Conservation (phyloP, 1,140 invertebrate species). For the Listronotus bonariensis region DNA sequence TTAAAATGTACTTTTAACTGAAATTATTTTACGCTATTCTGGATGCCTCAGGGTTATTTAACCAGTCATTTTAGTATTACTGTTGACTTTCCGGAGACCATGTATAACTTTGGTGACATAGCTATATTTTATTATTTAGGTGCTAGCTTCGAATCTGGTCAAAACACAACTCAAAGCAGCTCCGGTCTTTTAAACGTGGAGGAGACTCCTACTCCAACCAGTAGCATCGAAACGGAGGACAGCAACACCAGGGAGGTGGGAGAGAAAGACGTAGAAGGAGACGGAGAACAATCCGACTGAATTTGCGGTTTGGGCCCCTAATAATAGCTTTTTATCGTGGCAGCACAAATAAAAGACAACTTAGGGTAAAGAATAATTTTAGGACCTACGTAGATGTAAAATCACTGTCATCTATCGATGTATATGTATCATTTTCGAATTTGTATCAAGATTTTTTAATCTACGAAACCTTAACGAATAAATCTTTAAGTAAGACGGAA, state of each 20-base stretch:
- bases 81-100: no score
- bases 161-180: conserved; percentile 37
- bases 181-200: conserved; percentile 48
- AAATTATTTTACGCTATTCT: no score
- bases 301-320: conserved; percentile 44
- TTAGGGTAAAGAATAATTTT: conserved; percentile 34
- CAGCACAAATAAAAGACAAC: conserved; percentile 49
- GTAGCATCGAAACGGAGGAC: conserved; percentile 65
- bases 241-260: conserved; percentile 61
- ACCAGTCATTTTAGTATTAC: not conserved
- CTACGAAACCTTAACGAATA: conserved; percentile 15
- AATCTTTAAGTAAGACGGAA: not conserved
- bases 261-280: conserved; percentile 63
- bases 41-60: no score
- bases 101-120: no score
- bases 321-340: conserved; percentile 42
- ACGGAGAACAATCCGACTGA: conserved; percentile 65
- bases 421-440: conserved; percentile 38
- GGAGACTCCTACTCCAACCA: conserved; percentile 64
- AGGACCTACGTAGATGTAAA: conserved; percentile 16
- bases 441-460: conserved; percentile 25
- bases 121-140: not conserved
- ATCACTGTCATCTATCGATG: conserved; percentile 34
- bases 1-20: no score
- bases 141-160: conserved; percentile 39